Evolutionary conservation across 2,888 invertebrate species (phyloP), one percentile per base, ranked within the genome.

Genomic region (Halictus ligatus): DNA sequence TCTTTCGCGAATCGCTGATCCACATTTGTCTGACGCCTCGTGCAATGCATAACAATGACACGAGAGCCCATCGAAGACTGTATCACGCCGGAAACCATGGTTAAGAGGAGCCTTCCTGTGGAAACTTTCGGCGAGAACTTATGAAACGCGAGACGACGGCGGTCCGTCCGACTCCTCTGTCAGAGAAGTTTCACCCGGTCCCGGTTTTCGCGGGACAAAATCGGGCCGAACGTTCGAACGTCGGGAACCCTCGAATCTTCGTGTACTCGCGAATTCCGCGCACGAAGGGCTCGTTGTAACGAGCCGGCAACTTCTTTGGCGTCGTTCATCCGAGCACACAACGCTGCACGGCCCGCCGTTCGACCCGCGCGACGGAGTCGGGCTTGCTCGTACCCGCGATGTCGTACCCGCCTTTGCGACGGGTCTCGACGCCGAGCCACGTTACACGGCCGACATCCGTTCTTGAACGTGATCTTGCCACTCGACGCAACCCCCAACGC

Each of bases 401-500:
- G 50, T 64, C 46, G 72, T 35, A 48, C n/a, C 71, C 83, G 54
- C 72, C 76, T 76, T 82, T 81, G 83, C 72, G 35, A 21, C 71
- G 15, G 40, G n/a, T 21, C 60, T 21, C 15, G n/a, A 75, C 82
- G 54, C 50, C n/a, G 48, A 40, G 48, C 29, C 21, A 43, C 58
- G 78, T 46, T 73, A 64, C 69, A 54, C 67, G 69, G 25, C 13
- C 35, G 78, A 83, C 72, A 72, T 64, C 48, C 46, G 64, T 85
- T 76, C 75, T 72, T 43, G 78, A 85, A 85, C 84, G 54, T 79
- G 78, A 75, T 78, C 84, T 35, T 46, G 71, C 64, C 69, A 75
- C 75, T 72, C 21, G 60, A 54, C 15, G 75, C n/a, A 29, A 67
- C 64, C 29, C 25, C 40, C 4, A 35, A 25, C 50, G 67, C 84